Evolutionary conservation across 2,888 invertebrate genomes (phyloP), one percentile per base, ranked within the genome.

Genomic region (Apamea anceps): DNA sequence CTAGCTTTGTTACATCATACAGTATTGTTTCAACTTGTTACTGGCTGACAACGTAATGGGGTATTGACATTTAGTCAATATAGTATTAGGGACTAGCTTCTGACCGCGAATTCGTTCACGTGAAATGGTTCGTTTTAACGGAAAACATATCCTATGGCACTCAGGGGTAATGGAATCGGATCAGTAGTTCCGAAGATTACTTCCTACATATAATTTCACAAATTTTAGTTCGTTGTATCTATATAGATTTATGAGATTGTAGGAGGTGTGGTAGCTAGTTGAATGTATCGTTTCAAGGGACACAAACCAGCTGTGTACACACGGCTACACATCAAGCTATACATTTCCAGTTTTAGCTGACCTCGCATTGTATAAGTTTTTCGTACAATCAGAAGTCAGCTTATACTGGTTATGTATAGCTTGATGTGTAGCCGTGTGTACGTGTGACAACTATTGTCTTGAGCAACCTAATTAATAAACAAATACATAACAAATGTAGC

Each of bases 1-100:
- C 73, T 51, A 60, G 67, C 37, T 54, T 72, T n/a, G 37, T 89
- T 89, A 81, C 81, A 78, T 77, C 88, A 89, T 62, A 63, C 42
- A 71, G 72, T 71, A 82, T 85, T 89, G 85, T 87, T 87, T 80
- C 57, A 71, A 66, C 28, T 12, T 75, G 65, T 62, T 65, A 75
- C 18, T 54, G 2, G 21, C 60, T 86, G 15, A 57, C 45, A 82
- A 67, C 73, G 63, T 65, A 67, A 72, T 68, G 18, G 13, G 42
- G 15, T 78, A 71, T 67, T 74, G 65, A 45, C 12, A 32, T 32
- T 32, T 32, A 32, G 32, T 32, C 32, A 32, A 32, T 32, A 32
- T 32, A 32, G n/a, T 42, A 51, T 42, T 32, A 57, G 28, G 21
- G 32, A 21, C 32, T 63, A 10, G 32, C 32, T 63, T 63, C 62